phyloP scores from a whole-genome alignment of 2,797 vertebrate genomes.

The Distichodus sexfasciatus region DNA sequence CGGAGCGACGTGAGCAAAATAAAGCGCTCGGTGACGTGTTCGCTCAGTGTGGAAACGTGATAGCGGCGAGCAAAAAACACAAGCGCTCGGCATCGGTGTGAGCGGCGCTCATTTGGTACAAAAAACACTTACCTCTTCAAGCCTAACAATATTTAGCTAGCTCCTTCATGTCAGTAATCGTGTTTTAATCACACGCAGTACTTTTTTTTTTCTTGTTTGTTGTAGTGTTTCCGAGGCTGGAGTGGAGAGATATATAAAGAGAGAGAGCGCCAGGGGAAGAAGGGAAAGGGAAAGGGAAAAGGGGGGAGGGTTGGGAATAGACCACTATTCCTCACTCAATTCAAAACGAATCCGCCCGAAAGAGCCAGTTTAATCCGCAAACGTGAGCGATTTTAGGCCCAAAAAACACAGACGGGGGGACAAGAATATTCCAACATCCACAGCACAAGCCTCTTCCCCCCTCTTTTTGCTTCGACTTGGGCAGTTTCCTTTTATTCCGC shows the following conservation, averaged over 20 bases:
- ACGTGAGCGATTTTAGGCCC: too few species aligned
- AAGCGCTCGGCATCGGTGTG: constrained; percentile 4
- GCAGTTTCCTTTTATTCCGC: constrained; percentile 53
- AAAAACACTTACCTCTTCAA: constrained; percentile 66
- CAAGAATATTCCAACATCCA: background rate
- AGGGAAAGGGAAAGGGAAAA: background rate
- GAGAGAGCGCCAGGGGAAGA: background rate
- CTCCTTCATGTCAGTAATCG: constrained; percentile 82
- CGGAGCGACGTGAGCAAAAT: background rate
- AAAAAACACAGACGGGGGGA: too few species aligned
- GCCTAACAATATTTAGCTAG: constrained; percentile 77
- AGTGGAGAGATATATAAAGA: background rate
- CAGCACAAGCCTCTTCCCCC: constrained; percentile 1
- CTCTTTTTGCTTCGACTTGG: constrained; percentile 24
- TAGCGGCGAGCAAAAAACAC: constrained; percentile 16
- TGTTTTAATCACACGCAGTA: constrained; percentile 50
- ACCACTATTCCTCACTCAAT: constrained; percentile 48
- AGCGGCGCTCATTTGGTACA: background rate
- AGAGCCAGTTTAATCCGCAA: too few species aligned
- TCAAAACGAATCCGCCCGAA: too few species aligned
- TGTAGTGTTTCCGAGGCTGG: constrained; percentile 46
- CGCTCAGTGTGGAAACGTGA: constrained; percentile 43
- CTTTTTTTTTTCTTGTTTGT: constrained; percentile 20
- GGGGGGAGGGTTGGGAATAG: constrained; percentile 17
- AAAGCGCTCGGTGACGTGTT: constrained; percentile 43